Conservation (phyloP, 1,140 invertebrate species). For the Hylyphantes graminicola region DNA sequence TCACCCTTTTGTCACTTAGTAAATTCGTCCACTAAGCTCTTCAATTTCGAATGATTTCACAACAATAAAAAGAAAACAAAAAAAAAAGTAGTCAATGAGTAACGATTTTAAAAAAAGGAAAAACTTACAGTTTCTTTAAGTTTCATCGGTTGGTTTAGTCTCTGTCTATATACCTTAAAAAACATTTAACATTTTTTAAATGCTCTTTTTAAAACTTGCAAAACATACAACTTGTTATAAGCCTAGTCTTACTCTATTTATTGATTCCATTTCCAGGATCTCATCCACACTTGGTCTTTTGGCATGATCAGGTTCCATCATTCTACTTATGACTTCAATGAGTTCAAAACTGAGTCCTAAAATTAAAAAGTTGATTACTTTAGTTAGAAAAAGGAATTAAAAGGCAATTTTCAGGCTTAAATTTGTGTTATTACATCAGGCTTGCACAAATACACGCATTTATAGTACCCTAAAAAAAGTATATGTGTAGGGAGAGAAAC, state of each 20-base stretch:
- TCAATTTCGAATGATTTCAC: no score
- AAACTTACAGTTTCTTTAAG: not conserved
- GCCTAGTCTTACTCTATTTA: slow-evolving; percentile 52
- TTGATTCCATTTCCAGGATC: slow-evolving; percentile 67
- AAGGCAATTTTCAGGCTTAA: no score
- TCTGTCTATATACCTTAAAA: slow-evolving; percentile 19
- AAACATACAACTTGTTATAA: not conserved
- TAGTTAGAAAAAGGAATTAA: no score
- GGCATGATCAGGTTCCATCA: slow-evolving; percentile 73
- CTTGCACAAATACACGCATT: no score
- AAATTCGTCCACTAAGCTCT: no score
- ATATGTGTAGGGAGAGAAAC: no score
- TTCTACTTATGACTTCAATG: slow-evolving; percentile 71
- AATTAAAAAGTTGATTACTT: not conserved
- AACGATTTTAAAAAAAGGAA: no score
- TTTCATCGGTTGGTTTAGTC: not conserved
- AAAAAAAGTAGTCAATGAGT: no score
- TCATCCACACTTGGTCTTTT: slow-evolving; percentile 72
- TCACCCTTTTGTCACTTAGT: no score
- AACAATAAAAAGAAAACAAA: no score
- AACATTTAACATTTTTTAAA: not conserved
- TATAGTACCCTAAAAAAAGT: no score
- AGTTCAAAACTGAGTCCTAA: slow-evolving; percentile 72
- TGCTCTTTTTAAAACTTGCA: not conserved
- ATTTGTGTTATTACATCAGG: no score